Conservation (phyloP, 2,797 vertebrate species). For the Sebastes kiyomatsui region DNA sequence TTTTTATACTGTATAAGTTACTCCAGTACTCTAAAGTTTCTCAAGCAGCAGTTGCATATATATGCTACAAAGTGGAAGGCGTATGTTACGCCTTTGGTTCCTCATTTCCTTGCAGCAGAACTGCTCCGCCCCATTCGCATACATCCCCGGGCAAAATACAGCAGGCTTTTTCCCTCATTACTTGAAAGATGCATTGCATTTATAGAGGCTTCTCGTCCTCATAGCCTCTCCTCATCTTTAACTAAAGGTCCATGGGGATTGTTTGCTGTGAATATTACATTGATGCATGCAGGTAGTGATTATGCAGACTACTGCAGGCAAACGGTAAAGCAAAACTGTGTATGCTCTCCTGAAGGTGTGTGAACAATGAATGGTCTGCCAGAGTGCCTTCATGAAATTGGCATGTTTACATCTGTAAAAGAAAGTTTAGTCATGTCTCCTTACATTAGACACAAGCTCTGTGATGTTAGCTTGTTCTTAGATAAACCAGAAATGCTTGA, state of each 20-base stretch:
- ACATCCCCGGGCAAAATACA: slow-evolving; percentile 28
- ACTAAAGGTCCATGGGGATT: slow-evolving; percentile 45
- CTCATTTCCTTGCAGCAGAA: slow-evolving; percentile 5
- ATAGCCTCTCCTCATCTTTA: slow-evolving; percentile 30
- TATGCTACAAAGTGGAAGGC: background rate
- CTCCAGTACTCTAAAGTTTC: background rate
- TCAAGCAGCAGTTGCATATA: background rate
- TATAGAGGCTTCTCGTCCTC: slow-evolving; percentile 24
- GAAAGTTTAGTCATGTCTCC: background rate
- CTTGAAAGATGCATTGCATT: slow-evolving; percentile 40
- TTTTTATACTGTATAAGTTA: background rate
- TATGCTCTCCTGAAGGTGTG: slow-evolving; percentile 1
- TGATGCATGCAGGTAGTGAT: slow-evolving; percentile 61
- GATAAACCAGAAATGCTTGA: background rate
- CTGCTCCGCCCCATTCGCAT: background rate
- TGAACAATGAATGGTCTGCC: background rate
- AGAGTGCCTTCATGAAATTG: background rate
- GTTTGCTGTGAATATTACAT: slow-evolving; percentile 60
- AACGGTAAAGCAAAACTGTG: slow-evolving; percentile 17
- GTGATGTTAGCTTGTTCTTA: background rate
- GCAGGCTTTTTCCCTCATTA: slow-evolving; percentile 30
- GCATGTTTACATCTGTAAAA: slow-evolving; percentile 4
- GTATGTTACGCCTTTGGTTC: slow-evolving; percentile 5
- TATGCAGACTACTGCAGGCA: slow-evolving; percentile 57
- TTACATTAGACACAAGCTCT: background rate